Evolutionary conservation across 2,797 vertebrate genomes (phyloP).

Genomic region (Morus bassanus): DNA sequence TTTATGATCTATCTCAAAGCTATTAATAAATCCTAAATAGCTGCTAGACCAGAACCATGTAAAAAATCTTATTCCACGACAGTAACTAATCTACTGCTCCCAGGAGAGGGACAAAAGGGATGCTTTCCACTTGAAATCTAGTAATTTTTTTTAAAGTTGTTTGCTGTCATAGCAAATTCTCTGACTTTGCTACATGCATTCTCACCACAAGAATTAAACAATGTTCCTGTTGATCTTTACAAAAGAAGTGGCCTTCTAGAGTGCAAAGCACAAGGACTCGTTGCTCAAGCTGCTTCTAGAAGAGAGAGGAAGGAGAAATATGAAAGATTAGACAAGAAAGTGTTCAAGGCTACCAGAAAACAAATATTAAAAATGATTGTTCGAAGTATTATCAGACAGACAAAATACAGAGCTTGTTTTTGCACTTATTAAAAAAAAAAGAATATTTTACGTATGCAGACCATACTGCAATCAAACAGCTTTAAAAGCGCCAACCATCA

Average conservation of each 20-base stretch:
- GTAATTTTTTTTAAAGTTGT: background rate
- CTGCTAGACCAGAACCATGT: too few relatives aligned
- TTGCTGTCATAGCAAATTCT: background rate
- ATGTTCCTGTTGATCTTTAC: background rate
- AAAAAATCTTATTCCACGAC: too few relatives aligned
- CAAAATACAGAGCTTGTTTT: background rate
- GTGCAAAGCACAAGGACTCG: background rate
- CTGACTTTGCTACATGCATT: background rate
- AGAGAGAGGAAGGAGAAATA: background rate
- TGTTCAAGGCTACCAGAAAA: background rate
- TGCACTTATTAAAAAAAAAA: background rate
- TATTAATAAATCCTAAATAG: too few relatives aligned
- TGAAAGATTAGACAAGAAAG: background rate
- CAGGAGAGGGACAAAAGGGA: background rate
- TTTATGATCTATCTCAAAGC: too few relatives aligned
- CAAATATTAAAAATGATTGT: background rate
- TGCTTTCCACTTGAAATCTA: background rate
- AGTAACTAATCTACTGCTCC: background rate
- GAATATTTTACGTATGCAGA: background rate
- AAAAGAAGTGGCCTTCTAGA: background rate
- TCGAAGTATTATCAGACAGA: background rate
- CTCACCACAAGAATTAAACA: background rate
- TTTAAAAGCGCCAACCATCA: background rate
- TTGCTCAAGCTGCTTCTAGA: background rate
- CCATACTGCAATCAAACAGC: background rate